Base-by-base conservation (phyloP, 2,888 invertebrate genomes). In the Dascillus cervinus region DNA sequence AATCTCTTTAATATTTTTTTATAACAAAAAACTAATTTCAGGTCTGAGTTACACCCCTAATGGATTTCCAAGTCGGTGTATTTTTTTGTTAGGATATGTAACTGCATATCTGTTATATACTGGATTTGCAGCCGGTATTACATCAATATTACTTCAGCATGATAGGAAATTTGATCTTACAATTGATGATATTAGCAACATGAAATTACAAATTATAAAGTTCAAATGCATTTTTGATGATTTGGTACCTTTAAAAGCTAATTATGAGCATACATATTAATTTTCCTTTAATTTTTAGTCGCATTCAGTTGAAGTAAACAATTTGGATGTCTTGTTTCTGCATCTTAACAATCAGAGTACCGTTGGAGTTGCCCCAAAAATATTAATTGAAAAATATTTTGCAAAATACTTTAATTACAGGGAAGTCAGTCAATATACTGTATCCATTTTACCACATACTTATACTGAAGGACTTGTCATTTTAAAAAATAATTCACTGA, bases 51-150 rank as follows among this genome's bases (percentile, higher is more conserved):
- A 55, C 26, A 47, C 49, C 13, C 60, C 60, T 4, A 42, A 43
- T 26, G 54, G 58, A 29, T 49, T 54, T 31, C 46, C 50, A 9
- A 55, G 56, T 29, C 44, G 56, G 13, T 20, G 34, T 1, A 52
- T 58, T 13, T 58, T 60, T 31, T 45, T 60, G 8, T 27, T 53
- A 13, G 60, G 59, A 6, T 60, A 60, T 29, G 15, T 58, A 10
- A 52, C 46, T 34, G 43, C 56, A 1, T 60, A 60, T 42, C 37
- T 60, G 14, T 32, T 60, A 3, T 60, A 59, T 28, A 60, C 60
- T 1, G 56, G 55, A 12, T 60, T 60, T 38, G 55, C 59, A 12
- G 59, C 58, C 3, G 58, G 54, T 11, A 59, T 60, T 20, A 60
- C 59, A 3, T 60, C 60, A 2, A 39, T 58, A 17, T 37, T 60